phyloP scores from a whole-genome alignment of 2,888 invertebrate genomes.

The Deilephila porcellus region DNA sequence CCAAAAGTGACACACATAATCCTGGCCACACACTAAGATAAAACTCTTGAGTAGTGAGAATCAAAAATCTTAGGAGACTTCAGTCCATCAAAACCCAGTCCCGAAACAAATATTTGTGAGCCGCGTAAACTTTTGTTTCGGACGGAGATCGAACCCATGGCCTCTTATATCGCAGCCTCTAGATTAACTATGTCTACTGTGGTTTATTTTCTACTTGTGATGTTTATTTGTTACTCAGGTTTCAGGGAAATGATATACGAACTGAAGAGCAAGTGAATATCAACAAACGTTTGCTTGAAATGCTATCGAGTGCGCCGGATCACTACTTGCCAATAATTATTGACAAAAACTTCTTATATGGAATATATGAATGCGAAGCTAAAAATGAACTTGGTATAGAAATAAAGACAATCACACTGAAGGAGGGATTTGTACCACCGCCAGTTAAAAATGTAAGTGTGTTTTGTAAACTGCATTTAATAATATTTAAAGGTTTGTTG shows the following conservation, averaged over 20 bases:
- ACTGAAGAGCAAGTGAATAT: slow-evolving; percentile 49
- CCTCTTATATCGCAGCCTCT: no score
- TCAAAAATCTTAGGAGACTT: no score
- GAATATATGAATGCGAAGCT: slow-evolving; percentile 64
- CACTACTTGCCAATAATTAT: slow-evolving; percentile 48
- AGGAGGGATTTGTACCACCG: slow-evolving; percentile 62
- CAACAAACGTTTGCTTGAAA: slow-evolving; percentile 49
- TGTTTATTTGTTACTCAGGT: slow-evolving; percentile 41
- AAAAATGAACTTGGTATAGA: slow-evolving; percentile 59
- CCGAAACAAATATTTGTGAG: no score
- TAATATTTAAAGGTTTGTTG: slow-evolving; percentile 27
- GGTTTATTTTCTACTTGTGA: background rate
- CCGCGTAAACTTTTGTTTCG: no score
- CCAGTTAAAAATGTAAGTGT: slow-evolving; percentile 60
- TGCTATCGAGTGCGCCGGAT: slow-evolving; percentile 41
- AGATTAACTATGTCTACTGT: no score
- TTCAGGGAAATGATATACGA: slow-evolving; percentile 49
- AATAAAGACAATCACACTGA: slow-evolving; percentile 57
- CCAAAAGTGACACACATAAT: background rate
- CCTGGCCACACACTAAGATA: background rate
- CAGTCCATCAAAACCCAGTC: no score
- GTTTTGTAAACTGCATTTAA: background rate
- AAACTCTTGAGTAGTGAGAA: background rate
- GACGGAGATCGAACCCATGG: no score
- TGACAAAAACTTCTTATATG: slow-evolving; percentile 57